A percentile compares a stretch with the other conserved stretches of the same genome.
Conservation (phyloP, 1,140 invertebrate genomes). For the Cotesia vestalis region DNA sequence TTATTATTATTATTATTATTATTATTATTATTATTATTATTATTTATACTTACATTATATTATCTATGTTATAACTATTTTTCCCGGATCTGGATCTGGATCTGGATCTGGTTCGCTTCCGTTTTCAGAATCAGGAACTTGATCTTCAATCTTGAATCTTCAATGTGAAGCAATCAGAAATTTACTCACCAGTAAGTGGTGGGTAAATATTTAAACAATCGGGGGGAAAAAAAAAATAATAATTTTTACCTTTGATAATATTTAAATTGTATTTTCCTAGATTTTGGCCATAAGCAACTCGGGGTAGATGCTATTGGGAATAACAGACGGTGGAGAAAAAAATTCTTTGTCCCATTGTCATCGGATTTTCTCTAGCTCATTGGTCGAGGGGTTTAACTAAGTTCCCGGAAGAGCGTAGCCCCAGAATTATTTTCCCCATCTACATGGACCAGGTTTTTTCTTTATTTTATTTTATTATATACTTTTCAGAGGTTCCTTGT, state of each 20-base stretch:
- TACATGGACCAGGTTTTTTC: too few species aligned
- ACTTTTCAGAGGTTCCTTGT: not conserved
- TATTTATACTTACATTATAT: too few species aligned
- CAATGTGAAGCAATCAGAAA: too few species aligned
- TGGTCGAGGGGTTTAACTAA: not conserved
- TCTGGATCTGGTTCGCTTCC: not conserved
- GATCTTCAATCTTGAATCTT: too few species aligned
- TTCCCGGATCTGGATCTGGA: not conserved
- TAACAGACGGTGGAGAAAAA: conserved; percentile 35
- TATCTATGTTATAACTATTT: too few species aligned
- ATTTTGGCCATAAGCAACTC: too few species aligned
- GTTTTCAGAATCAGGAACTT: too few species aligned
- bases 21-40: conserved; percentile 33
- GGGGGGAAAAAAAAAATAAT: too few species aligned
- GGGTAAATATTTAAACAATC: too few species aligned
- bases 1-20: conserved; percentile 14
- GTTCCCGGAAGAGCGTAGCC: conserved; percentile 19
- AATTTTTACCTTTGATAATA: too few species aligned
- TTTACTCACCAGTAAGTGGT: too few species aligned
- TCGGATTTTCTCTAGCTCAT: conserved; percentile 43
- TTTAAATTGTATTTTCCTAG: too few species aligned
- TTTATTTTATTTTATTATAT: conserved; percentile 15
- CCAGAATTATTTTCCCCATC: conserved; percentile 12
- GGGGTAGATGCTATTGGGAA: not conserved
- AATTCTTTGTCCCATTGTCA: conserved; percentile 61